Evolutionary conservation across 2,797 vertebrate genomes (phyloP).

Genomic region (Urosaurus nigricauda): DNA sequence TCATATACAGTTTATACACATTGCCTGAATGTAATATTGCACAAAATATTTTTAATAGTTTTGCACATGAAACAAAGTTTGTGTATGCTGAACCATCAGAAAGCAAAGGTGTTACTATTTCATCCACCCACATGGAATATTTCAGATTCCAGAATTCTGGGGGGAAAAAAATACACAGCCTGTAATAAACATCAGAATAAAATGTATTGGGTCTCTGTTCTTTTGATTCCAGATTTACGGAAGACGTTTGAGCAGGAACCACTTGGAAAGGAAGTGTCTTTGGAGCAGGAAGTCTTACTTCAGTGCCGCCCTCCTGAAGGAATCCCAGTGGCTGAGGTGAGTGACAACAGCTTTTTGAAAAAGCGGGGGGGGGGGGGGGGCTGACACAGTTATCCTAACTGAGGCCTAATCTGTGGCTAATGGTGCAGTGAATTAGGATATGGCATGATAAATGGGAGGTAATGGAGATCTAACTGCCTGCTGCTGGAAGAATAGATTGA

Average conservation of each 20-base stretch:
- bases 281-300: conserved; percentile 97
- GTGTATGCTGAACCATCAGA: too few relatives aligned
- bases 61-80: too few relatives aligned
- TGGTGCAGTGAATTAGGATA: conserved; percentile 67
- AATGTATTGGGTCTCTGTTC: background rate
- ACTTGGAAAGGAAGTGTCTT: conserved; percentile 95
- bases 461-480: conserved; percentile 77
- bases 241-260: conserved; percentile 99
- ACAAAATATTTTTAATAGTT: too few relatives aligned
- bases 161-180: too few relatives aligned
- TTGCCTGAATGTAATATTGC: too few relatives aligned
- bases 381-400: conserved; percentile 60
- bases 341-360: conserved; percentile 49
- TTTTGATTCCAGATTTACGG: conserved; percentile 85
- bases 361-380: too few relatives aligned
- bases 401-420: conserved; percentile 63
- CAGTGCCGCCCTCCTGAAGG: conserved; percentile 98
- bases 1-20: too few relatives aligned
- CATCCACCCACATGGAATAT: too few relatives aligned
- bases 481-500: conserved; percentile 77
- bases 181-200: background rate
- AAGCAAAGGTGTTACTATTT: too few relatives aligned
- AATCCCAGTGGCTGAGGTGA: conserved; percentile 95
- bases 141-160: too few relatives aligned
- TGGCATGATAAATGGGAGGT: conserved; percentile 76